Evolutionary conservation across 2,888 invertebrate species (phyloP).

Genomic region (Acanthacorydalis orientalis): DNA sequence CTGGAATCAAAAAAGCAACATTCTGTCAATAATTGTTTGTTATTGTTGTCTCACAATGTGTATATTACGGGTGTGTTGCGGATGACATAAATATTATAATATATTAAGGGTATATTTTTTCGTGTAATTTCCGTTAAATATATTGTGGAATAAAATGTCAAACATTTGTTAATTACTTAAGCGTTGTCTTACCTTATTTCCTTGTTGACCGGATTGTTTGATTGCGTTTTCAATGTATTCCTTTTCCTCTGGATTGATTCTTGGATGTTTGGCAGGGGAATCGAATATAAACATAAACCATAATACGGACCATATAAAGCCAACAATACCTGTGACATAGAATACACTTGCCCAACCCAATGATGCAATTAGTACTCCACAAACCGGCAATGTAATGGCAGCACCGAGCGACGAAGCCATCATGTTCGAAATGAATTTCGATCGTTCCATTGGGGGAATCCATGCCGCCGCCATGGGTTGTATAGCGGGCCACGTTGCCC

Average conservation of each 20-base stretch:
- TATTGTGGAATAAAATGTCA: no score
- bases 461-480: slow-evolving; percentile 85
- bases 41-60: no score
- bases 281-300: slow-evolving; percentile 73
- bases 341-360: slow-evolving; percentile 83
- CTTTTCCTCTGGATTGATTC: slow-evolving; percentile 57
- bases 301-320: slow-evolving; percentile 60
- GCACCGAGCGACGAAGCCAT: slow-evolving; percentile 88
- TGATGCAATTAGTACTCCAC: slow-evolving; percentile 62
- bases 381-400: slow-evolving; percentile 75
- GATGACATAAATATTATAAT: no score
- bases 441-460: slow-evolving; percentile 88
- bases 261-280: slow-evolving; percentile 66
- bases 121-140: no score
- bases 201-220: slow-evolving; percentile 19
- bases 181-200: background rate
- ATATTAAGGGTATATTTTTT: no score
- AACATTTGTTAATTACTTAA: background rate
- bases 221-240: slow-evolving; percentile 55
- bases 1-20: no score
- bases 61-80: no score
- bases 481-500: slow-evolving; percentile 87
- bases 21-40: no score
- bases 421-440: slow-evolving; percentile 85
- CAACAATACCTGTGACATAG: slow-evolving; percentile 65